Base-by-base conservation (phyloP, 1,140 invertebrate genomes). In the Drosophila leontia region DNA sequence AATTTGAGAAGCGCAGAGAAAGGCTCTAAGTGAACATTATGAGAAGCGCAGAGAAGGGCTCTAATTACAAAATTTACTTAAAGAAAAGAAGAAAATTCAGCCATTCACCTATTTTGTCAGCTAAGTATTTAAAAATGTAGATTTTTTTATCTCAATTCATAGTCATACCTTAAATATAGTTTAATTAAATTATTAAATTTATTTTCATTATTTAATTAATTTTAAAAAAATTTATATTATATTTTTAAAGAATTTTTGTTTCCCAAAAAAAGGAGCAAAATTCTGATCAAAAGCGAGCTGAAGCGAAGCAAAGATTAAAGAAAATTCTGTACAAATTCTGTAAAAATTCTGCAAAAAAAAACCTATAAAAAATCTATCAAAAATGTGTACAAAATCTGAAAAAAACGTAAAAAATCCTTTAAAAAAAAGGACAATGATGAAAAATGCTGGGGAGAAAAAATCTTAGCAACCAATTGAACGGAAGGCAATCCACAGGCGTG, bases 401-500 rank as follows among this genome's bases (percentile, higher is more conserved):
- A 23, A 9, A 37, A 57, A 37, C 3, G 19, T 19, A 15, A 42
- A 42, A 23, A 23, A 23, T 23, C 23, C 1, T 23, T 23, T 23
- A 23, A 23, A 23, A 19, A n/a, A 29, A 29, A 6, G 26, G 17
- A 19, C 12, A 17, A 1, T 39, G 37, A 23, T 5, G 17, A 19
- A 19, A 55, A 37, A 37, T 23, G 13, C 13, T n/a, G 17, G 7
- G 26, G 15, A 32, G 7, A 39, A 77, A 77, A 69, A 50, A 67
- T 63, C 53, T 53, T 60, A 51, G 60, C 34, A 58, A 65, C 59
- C 50, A 82, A 82, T 70, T 70, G 68, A 78, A 70, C 57, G 53
- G 50, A 75, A 71, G 50, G 61, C 37, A 88, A 80, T 87, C 84
- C 80, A 71, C 77, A 78, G 64, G 51, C 50, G 8, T 23, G 12